Evolutionary conservation across 2,113 vertebrate species (phyloP).

Genomic region (Cinclus cinclus): DNA sequence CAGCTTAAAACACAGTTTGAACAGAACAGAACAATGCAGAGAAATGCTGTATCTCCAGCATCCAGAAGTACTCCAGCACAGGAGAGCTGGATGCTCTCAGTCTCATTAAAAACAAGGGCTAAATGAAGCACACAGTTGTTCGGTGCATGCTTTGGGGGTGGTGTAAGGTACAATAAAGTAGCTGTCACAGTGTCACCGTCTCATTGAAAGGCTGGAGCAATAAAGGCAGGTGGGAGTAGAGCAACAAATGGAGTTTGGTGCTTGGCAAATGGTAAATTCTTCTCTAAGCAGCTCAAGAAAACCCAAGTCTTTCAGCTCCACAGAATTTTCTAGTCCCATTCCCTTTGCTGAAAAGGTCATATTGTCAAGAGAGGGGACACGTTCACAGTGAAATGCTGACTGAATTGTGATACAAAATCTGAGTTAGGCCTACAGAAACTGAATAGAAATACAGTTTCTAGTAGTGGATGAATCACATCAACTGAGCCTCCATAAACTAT

Average conservation of each 20-base stretch:
- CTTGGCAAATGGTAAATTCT: not conserved
- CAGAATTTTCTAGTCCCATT: not conserved
- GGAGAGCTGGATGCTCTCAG: not conserved
- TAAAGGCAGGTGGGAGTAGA: conserved; percentile 18
- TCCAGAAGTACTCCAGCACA: not conserved
- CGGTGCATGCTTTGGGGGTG: not conserved
- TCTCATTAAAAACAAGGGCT: not conserved
- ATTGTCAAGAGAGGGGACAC: not conserved
- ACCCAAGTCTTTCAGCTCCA: not conserved
- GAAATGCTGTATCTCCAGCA: not conserved
- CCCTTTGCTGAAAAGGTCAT: not conserved
- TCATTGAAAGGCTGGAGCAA: not conserved
- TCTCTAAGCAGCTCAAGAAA: not conserved
- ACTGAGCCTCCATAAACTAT: not conserved
- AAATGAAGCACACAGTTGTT: not conserved
- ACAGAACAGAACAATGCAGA: not conserved
- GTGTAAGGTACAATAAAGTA: not conserved
- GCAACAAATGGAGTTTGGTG: conserved; percentile 7
- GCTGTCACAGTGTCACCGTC: not conserved
- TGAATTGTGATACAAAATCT: not conserved
- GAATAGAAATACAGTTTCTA: not conserved
- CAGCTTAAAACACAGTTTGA: not conserved
- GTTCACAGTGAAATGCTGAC: fast-evolving
- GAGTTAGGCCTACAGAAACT: not conserved
- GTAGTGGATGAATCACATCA: not conserved